Evolutionary conservation across 2,113 vertebrate species (phyloP).

Genomic region (Holacanthus passer): DNA sequence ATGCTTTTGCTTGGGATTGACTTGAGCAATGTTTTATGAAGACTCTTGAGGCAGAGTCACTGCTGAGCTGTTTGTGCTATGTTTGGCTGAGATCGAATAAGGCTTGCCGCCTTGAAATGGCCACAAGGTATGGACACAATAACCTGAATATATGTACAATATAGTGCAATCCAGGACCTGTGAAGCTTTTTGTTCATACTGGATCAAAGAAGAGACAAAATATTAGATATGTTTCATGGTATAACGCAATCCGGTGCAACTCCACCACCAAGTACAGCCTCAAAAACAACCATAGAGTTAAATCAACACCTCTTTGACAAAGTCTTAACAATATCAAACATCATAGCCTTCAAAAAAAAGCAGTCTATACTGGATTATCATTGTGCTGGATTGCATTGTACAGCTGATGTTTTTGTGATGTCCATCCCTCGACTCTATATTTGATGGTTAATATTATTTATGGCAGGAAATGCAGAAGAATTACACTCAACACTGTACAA

Average conservation of each 20-base stretch:
- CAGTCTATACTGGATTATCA: neutral
- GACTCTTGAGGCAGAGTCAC: neutral
- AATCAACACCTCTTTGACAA: neutral
- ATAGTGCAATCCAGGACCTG: neutral
- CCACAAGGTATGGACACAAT: neutral
- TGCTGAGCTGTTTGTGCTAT: neutral
- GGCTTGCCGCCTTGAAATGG: neutral
- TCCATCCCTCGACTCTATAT: neutral
- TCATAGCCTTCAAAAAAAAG: neutral
- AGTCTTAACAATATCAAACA: neutral
- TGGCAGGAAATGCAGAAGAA: neutral
- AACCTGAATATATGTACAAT: neutral
- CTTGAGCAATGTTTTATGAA: neutral
- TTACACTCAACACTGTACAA: neutral
- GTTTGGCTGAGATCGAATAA: neutral
- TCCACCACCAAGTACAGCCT: conserved; percentile 2
- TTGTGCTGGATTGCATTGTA: neutral
- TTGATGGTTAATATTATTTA: neutral
- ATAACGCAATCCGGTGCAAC: conserved; percentile 34
- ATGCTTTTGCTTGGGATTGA: conserved; percentile 1
- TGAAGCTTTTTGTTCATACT: conserved; percentile 3
- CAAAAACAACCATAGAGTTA: neutral
- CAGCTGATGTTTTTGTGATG: neutral
- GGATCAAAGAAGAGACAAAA: conserved; percentile 32
- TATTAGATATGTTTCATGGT: neutral